Conservation (phyloP, 2,113 vertebrate genomes). For the Cebus imitator region DNA sequence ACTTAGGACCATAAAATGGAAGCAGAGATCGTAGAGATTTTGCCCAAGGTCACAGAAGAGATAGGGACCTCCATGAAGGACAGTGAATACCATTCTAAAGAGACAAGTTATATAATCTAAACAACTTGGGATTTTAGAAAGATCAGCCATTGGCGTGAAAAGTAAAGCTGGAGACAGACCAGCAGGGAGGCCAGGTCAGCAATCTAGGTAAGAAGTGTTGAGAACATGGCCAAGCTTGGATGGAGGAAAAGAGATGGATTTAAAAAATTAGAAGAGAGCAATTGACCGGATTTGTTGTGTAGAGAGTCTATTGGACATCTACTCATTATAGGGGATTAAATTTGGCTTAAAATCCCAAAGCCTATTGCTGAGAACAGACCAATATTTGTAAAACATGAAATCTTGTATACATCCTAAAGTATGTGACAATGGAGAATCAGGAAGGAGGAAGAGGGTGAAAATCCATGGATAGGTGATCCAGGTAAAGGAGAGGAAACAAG, state of each 20-base stretch:
- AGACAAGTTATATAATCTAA: not conserved
- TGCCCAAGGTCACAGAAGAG: not conserved
- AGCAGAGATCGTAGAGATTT: not conserved
- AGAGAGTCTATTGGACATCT: not conserved
- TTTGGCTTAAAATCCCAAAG: not conserved
- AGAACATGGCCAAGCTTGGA: not conserved
- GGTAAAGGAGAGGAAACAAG: not conserved
- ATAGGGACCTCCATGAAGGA: not conserved
- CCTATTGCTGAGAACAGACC: not conserved
- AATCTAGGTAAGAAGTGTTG: not conserved
- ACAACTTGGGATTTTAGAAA: not conserved
- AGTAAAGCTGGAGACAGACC: not conserved
- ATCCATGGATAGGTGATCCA: not conserved
- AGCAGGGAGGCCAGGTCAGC: not conserved
- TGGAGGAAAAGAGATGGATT: conserved; percentile 10
- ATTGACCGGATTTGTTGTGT: not conserved
- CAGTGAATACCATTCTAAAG: not conserved
- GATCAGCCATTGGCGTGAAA: not conserved
- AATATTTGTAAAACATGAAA: not conserved
- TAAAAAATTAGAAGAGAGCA: not conserved
- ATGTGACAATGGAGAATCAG: not conserved
- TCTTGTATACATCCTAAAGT: not conserved
- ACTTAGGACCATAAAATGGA: conserved; percentile 1
- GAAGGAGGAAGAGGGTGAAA: not conserved
- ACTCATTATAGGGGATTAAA: not conserved